Evolutionary conservation across 2,113 vertebrate species (phyloP).

Genomic region (Formicarius rufipectus): DNA sequence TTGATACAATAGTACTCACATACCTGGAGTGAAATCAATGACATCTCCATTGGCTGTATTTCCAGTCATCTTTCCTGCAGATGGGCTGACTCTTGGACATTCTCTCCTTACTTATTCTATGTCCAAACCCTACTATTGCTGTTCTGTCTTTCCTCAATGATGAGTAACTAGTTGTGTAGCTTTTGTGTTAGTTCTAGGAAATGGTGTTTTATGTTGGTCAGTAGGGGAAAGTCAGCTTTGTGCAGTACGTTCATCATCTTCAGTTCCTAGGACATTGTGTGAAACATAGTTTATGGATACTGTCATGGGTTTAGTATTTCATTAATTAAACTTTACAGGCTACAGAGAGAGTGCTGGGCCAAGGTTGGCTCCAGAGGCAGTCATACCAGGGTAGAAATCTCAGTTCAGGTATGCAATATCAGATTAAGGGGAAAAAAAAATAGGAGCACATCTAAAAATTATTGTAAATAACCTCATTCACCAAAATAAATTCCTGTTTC

Average conservation of each 20-base stretch:
- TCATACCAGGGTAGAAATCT: background rate
- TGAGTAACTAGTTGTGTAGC: background rate
- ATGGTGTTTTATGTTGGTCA: background rate
- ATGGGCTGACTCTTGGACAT: background rate
- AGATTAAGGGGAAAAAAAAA: background rate
- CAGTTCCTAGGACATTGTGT: background rate
- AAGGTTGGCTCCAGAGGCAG: background rate
- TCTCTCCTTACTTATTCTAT: background rate
- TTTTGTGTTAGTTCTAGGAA: background rate
- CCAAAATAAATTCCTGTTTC: background rate
- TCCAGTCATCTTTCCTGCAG: background rate
- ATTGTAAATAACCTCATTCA: background rate
- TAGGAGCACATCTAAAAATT: background rate
- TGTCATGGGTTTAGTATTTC: background rate
- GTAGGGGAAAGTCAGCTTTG: background rate
- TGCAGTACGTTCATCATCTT: background rate
- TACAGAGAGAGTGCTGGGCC: background rate
- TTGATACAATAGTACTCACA: fast-evolving
- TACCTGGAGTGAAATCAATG: background rate
- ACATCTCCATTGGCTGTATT: background rate
- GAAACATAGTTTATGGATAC: background rate
- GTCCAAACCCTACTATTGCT: background rate
- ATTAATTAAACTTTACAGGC: background rate
- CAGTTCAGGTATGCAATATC: background rate
- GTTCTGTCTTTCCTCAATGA: background rate